Percentiles rank a stretch among this genome's conserved stretches.
These are phyloP conservation scores for Idaea biselata DNA, from an alignment of 2,888 invertebrate species.

Conservation along the genomic window DNA sequence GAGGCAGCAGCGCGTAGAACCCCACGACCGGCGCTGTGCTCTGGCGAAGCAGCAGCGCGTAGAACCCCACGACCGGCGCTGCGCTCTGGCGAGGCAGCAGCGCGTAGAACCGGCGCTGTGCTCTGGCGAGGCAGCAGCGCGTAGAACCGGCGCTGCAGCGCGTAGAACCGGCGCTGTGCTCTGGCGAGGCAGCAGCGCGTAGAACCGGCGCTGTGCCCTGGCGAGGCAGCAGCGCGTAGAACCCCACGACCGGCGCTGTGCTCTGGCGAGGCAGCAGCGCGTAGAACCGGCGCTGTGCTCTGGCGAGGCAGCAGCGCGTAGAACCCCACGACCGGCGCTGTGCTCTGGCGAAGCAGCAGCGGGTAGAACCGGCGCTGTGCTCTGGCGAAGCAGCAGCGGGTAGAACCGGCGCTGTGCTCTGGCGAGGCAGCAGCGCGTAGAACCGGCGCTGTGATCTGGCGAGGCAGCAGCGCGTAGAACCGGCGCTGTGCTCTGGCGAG, in stretches of 20 bases:
- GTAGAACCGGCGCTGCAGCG: neutral
- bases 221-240: neutral
- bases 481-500: neutral
- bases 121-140: neutral
- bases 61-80: neutral
- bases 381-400: conserved; percentile 14
- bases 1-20: conserved; percentile 4
- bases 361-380: neutral
- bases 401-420: neutral
- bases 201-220: neutral
- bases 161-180: neutral
- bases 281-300: neutral
- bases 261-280: conserved; percentile 8
- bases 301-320: conserved; percentile 2
- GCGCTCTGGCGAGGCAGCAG: neutral
- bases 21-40: neutral
- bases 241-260: neutral
- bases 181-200: conserved; percentile 7
- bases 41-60: conserved; percentile 2
- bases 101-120: neutral
- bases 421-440: conserved; percentile 7
- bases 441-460: neutral
- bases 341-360: neutral
- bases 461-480: conserved; percentile 7
- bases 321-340: neutral